Base-by-base conservation (phyloP, 2,113 vertebrate genomes). In the Eudyptes chrysolophus region DNA sequence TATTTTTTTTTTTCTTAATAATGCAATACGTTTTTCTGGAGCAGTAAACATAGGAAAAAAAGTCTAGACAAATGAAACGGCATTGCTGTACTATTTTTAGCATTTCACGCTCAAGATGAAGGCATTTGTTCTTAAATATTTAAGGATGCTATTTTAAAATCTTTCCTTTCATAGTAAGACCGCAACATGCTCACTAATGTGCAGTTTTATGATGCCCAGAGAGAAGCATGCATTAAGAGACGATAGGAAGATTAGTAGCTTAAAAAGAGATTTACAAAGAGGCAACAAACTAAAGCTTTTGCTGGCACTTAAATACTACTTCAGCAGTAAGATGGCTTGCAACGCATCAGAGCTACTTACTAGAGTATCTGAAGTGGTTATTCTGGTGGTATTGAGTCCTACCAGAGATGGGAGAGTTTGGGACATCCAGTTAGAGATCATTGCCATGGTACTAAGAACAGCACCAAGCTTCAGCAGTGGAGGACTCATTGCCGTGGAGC, bases 371-470 rank as follows among this genome's bases (percentile, higher is more conserved):
- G 98, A 94, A 60, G 98, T 97, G 75, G 92, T 95, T 87, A 98
- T 97, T 91, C 92, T 97, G 66, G 99, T 99, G 95, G 98, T 98
- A 71, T 99, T 99, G 87, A 99, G 98, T 98, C 99, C 99, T 80
- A 99, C 98, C 95, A 99, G 98, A 52, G 99, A 99, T 25, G 99
- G 99, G 91, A 99, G 98, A 32, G 98, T 99, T 98, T 99, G 99
- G 97, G 99, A 99, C 99, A 99, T 99, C 99, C 99, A 99, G 98
- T 99, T 99, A 72, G 99, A 99, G 60, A 99, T 99, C 98, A 99
- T 99, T 81, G 99, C 99, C 99, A 99, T 99, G 90, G 99, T 99
- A 96, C 99, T 99, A 65, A 99, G 99, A 85, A 99, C 98, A 98
- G 98, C 99, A 65, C 99, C 99, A 60, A 99, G 98, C 98, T 99